A percentile compares a stretch with the other conserved stretches of the same genome.
These are phyloP conservation scores for Tetrao urogallus DNA, from an alignment of 2,113 vertebrate species.

Conservation along the genomic window DNA sequence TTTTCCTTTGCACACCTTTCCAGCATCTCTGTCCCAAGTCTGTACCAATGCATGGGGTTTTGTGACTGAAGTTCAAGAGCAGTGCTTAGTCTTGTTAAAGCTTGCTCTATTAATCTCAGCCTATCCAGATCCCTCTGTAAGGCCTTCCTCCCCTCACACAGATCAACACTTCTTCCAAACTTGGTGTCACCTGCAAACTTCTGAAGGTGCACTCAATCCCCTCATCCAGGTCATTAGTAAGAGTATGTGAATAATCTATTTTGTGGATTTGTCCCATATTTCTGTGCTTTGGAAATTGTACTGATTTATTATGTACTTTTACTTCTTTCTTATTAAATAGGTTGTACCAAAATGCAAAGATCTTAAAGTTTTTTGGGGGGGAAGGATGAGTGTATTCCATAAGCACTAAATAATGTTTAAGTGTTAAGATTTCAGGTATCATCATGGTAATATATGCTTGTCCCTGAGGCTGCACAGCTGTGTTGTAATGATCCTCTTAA, in stretches of 20 bases:
- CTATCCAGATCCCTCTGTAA: no score
- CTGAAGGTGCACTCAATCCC: no score
- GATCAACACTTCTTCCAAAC: no score
- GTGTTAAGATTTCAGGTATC: neutral
- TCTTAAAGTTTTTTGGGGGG: neutral
- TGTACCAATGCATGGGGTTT: no score
- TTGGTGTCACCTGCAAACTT: no score
- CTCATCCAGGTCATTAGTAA: neutral
- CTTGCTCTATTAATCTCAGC: no score
- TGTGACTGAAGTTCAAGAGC: no score
- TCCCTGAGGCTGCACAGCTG: neutral
- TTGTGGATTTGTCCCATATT: neutral
- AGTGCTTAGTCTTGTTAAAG: no score
- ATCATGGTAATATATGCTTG: neutral
- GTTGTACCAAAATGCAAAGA: neutral
- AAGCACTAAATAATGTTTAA: neutral
- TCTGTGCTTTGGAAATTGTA: neutral
- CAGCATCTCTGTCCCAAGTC: no score
- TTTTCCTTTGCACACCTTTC: no score
- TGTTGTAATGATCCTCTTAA: neutral
- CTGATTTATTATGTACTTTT: neutral
- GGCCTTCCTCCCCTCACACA: no score
- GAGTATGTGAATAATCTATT: neutral
- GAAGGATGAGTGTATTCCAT: neutral
- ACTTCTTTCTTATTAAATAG: neutral